Evolutionary conservation across 2,797 vertebrate genomes (phyloP).

Genomic region (Scyliorhinus canicula): DNA sequence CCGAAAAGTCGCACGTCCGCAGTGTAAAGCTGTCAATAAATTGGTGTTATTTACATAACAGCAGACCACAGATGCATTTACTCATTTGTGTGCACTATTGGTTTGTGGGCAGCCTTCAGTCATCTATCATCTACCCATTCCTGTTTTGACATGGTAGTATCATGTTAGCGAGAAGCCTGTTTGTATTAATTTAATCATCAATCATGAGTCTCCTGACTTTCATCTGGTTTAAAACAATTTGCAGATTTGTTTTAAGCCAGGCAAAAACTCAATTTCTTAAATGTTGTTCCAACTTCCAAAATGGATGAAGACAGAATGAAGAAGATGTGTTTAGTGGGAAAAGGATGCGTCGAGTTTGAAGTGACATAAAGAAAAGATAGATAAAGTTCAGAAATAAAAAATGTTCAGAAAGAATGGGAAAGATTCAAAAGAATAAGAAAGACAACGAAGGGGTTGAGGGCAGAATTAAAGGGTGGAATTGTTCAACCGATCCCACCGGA

Average conservation of each 20-base stretch:
- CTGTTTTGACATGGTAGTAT: neutral
- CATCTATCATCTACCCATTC: neutral
- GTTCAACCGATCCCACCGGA: too few relatives aligned
- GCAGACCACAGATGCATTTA: neutral
- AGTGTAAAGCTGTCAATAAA: neutral
- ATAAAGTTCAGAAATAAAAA: neutral
- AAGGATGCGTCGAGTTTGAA: neutral
- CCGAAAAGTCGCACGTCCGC: neutral
- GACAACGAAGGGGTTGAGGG: neutral
- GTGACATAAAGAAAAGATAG: neutral
- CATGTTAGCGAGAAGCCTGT: neutral
- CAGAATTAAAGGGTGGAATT: neutral
- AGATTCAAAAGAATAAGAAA: neutral
- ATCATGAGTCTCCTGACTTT: neutral
- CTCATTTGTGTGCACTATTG: neutral
- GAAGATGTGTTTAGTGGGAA: neutral
- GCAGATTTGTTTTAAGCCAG: neutral
- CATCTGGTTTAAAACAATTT: neutral
- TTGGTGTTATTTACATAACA: neutral
- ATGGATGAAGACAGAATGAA: neutral
- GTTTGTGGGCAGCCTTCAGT: neutral
- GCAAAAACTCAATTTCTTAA: neutral
- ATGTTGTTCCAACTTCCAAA: neutral
- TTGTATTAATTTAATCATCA: neutral
- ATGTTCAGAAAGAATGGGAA: neutral